Evolutionary conservation across 2,888 invertebrate species (phyloP).

Genomic region (Drosophila bunnanda): DNA sequence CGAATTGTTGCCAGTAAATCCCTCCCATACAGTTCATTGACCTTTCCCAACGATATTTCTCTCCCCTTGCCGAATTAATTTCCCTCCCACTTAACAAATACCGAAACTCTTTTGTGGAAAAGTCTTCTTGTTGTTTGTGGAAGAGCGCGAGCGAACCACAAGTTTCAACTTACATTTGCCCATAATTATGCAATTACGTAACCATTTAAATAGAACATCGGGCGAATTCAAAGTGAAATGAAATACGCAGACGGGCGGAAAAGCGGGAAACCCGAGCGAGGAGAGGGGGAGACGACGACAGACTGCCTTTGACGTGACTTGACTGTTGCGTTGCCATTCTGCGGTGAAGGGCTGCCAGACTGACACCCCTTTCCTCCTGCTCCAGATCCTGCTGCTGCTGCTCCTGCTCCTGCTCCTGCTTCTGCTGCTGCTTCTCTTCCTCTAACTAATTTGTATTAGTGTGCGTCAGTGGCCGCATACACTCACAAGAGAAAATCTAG

Average conservation of each 20-base stretch:
- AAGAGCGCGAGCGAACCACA: conserved; percentile 41
- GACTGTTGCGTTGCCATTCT: conserved; percentile 67
- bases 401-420: not conserved
- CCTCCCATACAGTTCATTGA: conserved; percentile 30
- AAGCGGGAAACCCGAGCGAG: not conserved
- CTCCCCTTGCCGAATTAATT: conserved; percentile 17
- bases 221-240: conserved; percentile 60
- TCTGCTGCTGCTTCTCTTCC: conserved; percentile 3
- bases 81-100: conserved; percentile 27
- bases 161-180: conserved; percentile 58
- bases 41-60: conserved; percentile 2
- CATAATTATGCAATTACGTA: conserved; percentile 79
- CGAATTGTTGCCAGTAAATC: not conserved
- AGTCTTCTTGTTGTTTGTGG: conserved; percentile 24
- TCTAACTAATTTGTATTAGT: conserved; percentile 61
- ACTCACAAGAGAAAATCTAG: conserved; percentile 14
- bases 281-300: not conserved
- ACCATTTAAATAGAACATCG: conserved; percentile 77
- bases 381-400: not conserved
- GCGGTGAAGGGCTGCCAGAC: conserved; percentile 52
- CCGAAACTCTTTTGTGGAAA: conserved; percentile 32
- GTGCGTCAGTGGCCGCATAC: conserved; percentile 36
- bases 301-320: conserved; percentile 67
- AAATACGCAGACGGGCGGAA: conserved; percentile 50
- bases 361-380: not conserved